Base-by-base conservation (phyloP, 2,113 vertebrate genomes). In the Pandion haliaetus region DNA sequence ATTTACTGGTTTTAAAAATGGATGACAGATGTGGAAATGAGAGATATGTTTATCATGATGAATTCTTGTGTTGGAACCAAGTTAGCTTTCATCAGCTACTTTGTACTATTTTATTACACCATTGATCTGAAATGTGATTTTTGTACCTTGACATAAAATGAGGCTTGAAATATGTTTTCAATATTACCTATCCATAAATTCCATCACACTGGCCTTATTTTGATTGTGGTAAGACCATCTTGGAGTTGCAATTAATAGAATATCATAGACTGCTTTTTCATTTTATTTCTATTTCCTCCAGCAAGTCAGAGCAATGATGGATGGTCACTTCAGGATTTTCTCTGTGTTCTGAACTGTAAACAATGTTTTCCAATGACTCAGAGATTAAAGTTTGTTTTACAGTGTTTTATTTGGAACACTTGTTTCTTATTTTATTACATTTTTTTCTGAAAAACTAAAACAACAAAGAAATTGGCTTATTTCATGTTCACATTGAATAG, bases 1-100 rank as follows among this genome's bases (percentile, higher is more conserved):
- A 88, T 61, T 87, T 84, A 83, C 87, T 90, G 31, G 28, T 84
- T 94, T 97, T 65, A 67, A 93, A 95, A 95, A 93, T 91, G 70
- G 78, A 83, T 92, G 72, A 80, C 59, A 97, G 79, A 96, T 94
- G 89, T 94, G 86, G 76, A 95, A 96, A 95, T 91, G 66, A 95
- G 72, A 86, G 42, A 94, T 80, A 49, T 49, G 65, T 76, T 96
- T 95, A 96, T 91, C 54, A 57, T 87, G 74, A 94, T 74, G 55
- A 77, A 88, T 96, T 96, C 71, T 88, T 92, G 40, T 83, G 63
- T 76, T 96, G 91, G 52, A 91, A 97, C 32, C 49, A 92, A 97
- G 63, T 93, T 83, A 93, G 71, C 42, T 96, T 97, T 97, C 94
- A 95, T 92, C 95, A 96, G 57, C 54, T 95, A 79, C 77, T 96